Percentiles rank a stretch among this genome's conserved stretches.
Conservation (phyloP, 2,888 invertebrate species). For the Anarsia innoxiella region DNA sequence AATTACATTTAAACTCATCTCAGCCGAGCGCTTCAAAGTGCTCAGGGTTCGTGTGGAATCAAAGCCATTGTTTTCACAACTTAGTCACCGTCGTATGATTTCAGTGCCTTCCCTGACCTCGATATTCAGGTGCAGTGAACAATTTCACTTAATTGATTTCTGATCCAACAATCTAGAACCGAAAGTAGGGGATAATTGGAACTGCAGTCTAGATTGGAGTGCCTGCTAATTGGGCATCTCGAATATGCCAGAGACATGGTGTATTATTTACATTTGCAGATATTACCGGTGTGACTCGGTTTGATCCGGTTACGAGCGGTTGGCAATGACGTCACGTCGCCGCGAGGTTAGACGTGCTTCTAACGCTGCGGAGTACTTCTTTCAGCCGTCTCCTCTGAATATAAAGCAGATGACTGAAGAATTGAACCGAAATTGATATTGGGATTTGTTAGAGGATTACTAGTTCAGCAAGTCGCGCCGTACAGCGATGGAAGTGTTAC, state of each 20-base stretch:
- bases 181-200: background rate
- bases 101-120: too few species aligned
- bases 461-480: too few species aligned
- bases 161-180: background rate
- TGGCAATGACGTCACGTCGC: constrained; percentile 12
- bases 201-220: background rate
- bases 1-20: too few species aligned
- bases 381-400: constrained; percentile 8
- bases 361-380: constrained; percentile 3
- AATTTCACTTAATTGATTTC: background rate
- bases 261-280: background rate
- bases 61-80: too few species aligned
- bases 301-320: constrained; percentile 16
- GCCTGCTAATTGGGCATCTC: background rate
- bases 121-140: background rate
- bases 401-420: constrained; percentile 9
- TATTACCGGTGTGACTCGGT: constrained; percentile 14
- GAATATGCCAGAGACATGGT: background rate
- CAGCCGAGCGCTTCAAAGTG: too few species aligned
- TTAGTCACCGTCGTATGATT: too few species aligned
- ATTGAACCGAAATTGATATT: constrained; percentile 16
- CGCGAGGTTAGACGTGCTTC: constrained; percentile 16
- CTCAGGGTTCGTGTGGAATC: too few species aligned
- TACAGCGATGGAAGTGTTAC: too few species aligned
- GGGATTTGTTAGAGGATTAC: constrained; percentile 7